These are phyloP conservation scores for Cuculus canorus DNA, from an alignment of 2,797 vertebrate species.

Conservation along the genomic window DNA sequence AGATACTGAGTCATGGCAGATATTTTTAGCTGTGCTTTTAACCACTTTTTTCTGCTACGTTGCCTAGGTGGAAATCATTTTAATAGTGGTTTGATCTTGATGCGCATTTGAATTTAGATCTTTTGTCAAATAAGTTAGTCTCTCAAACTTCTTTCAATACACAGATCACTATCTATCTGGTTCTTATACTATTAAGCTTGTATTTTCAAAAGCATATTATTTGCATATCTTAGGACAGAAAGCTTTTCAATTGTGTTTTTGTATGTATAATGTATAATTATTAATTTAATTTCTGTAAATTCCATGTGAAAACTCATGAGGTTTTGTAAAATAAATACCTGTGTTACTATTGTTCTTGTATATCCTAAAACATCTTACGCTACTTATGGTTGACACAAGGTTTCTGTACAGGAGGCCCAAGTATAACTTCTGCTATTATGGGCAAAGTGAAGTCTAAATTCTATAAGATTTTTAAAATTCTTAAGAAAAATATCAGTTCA, in stretches of 20 bases:
- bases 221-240: background rate
- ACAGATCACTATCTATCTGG: background rate
- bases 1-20: conserved; percentile 26
- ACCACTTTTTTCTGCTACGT: background rate
- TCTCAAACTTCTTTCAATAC: background rate
- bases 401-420: background rate
- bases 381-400: background rate
- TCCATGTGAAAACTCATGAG: background rate
- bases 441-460: background rate
- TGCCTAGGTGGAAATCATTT: conserved; percentile 15
- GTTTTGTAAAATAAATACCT: background rate
- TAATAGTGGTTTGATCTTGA: background rate
- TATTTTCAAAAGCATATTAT: background rate
- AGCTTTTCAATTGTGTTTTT: background rate
- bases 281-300: background rate
- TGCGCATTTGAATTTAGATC: background rate
- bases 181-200: background rate
- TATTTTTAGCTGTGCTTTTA: conserved; percentile 46
- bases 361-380: background rate
- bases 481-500: background rate
- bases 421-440: background rate
- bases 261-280: background rate
- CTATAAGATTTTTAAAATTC: background rate
- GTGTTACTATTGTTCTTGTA: background rate
- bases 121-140: background rate